These are phyloP conservation scores for Ptiloglossa arizonensis DNA, from an alignment of 1,140 invertebrate species.

Conservation along the genomic window DNA sequence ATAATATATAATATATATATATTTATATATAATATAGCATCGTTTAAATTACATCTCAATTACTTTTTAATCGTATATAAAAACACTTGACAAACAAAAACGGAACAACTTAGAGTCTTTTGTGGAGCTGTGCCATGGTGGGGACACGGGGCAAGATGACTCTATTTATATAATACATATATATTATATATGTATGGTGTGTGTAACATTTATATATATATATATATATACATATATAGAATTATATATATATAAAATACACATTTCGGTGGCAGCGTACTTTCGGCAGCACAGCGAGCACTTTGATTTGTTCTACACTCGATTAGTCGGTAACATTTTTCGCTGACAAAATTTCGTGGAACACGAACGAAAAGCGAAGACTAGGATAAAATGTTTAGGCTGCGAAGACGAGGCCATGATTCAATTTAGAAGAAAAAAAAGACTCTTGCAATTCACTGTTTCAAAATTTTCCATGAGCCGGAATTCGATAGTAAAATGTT, in stretches of 20 bases:
- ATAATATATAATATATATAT: constrained; percentile 74
- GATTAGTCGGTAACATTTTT: not conserved
- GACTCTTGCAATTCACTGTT: not conserved
- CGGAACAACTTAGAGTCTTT: constrained; percentile 80
- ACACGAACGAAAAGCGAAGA: constrained; percentile 28
- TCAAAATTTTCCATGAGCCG: not conserved
- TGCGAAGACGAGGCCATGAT: constrained; percentile 21
- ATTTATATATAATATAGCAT: constrained; percentile 73
- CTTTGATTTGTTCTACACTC: constrained; percentile 10
- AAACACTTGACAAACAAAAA: constrained; percentile 82
- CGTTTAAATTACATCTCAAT: constrained; percentile 77
- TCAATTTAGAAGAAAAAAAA: not conserved
- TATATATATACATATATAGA: not conserved
- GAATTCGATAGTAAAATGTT: not conserved
- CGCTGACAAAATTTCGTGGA: not conserved
- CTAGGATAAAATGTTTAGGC: constrained; percentile 46
- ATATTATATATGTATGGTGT: constrained; percentile 11
- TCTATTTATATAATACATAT: constrained; percentile 35
- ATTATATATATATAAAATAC: not conserved
- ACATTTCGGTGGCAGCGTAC: not conserved
- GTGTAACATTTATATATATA: not conserved
- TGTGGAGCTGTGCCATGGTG: constrained; percentile 69
- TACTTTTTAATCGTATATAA: constrained; percentile 78
- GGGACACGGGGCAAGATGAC: constrained; percentile 59
- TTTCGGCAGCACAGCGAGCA: constrained; percentile 17